Conservation (phyloP, 2,113 vertebrate genomes). For the Chaenocephalus aceratus region DNA sequence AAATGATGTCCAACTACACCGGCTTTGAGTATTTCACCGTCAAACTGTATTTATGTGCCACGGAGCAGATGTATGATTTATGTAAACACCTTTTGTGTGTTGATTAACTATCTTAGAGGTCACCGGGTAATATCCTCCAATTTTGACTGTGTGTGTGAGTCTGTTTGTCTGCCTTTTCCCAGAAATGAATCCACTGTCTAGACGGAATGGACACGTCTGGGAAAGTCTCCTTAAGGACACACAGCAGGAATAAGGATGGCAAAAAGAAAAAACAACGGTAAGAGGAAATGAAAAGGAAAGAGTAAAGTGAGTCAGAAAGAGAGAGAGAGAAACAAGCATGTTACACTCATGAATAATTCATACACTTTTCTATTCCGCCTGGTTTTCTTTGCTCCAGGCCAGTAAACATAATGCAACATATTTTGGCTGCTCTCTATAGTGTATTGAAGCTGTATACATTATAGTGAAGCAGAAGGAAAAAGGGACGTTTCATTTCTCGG, state of each 20-base stretch:
- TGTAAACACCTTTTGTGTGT: constrained; percentile 51
- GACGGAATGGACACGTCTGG: constrained; percentile 50
- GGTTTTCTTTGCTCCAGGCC: constrained; percentile 59
- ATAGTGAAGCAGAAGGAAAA: constrained; percentile 3
- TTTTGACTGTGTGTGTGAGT: constrained; percentile 29
- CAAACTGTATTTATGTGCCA: constrained; percentile 10
- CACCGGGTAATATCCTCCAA: constrained; percentile 50
- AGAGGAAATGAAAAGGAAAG: constrained; percentile 11
- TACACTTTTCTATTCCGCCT: constrained; percentile 54
- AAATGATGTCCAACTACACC: background rate
- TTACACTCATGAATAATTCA: constrained; percentile 76
- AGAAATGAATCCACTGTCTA: constrained; percentile 56
- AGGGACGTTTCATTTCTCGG: constrained; percentile 15
- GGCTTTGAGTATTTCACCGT: background rate
- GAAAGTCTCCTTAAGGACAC: constrained; percentile 55
- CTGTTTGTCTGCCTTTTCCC: constrained; percentile 47
- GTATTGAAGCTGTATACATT: constrained; percentile 6
- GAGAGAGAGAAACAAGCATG: constrained; percentile 48
- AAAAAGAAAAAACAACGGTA: constrained; percentile 15
- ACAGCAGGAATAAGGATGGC: constrained; percentile 5
- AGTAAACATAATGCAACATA: constrained; percentile 68
- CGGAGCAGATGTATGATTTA: constrained; percentile 42
- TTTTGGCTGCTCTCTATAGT: constrained; percentile 37
- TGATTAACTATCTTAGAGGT: constrained; percentile 56
- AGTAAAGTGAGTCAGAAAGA: constrained; percentile 14